These are phyloP conservation scores for Drosophila histrio DNA, from an alignment of 2,888 invertebrate species.

Conservation along the genomic window DNA sequence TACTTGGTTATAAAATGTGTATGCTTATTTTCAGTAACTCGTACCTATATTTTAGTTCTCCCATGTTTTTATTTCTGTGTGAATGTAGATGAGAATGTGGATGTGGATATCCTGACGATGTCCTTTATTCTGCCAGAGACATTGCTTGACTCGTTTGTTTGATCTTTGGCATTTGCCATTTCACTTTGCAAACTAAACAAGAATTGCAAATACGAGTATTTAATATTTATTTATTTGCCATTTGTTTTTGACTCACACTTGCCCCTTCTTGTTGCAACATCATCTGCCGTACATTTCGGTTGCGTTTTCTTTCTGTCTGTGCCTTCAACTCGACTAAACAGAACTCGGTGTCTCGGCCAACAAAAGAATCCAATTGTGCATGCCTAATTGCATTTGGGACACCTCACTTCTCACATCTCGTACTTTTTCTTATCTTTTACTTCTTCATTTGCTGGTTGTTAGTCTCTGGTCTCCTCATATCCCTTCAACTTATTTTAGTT, in stretches of 20 bases:
- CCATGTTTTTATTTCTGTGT: too few species aligned
- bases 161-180: constrained; percentile 33
- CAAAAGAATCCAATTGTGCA: constrained; percentile 60
- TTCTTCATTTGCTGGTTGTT: too few species aligned
- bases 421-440: not conserved
- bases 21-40: too few species aligned
- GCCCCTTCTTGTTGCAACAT: not conserved
- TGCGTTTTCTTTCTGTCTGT: constrained; percentile 7
- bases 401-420: not conserved
- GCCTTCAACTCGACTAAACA: not conserved
- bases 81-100: not conserved
- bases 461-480: not conserved
- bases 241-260: constrained; percentile 21
- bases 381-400: constrained; percentile 47
- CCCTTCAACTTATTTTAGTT: too few species aligned
- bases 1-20: too few species aligned
- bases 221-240: constrained; percentile 71
- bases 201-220: constrained; percentile 53
- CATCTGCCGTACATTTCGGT: constrained; percentile 18
- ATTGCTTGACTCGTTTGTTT: constrained; percentile 29
- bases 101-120: not conserved
- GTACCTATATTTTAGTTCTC: too few species aligned
- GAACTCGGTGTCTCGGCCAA: constrained; percentile 23
- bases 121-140: constrained; percentile 22
- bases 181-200: constrained; percentile 42